Conservation (phyloP, 2,888 invertebrate genomes). For the Nomada ruficornis region DNA sequence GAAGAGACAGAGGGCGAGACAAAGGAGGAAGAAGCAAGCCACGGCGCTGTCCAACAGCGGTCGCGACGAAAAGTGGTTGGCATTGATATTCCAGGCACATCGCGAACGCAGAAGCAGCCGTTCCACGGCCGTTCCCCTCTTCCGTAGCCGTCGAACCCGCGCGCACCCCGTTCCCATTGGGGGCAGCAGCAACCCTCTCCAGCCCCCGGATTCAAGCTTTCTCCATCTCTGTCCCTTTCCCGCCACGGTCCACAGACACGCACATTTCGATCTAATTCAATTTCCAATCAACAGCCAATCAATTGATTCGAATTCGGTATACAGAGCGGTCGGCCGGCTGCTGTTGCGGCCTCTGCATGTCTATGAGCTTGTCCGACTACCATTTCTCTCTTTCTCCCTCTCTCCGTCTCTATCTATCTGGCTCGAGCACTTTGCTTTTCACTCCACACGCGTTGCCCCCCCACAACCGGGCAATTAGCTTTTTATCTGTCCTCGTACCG, state of each 20-base stretch:
- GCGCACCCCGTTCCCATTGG: constrained; percentile 40
- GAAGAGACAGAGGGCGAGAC: not conserved
- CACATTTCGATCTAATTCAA: constrained; percentile 86
- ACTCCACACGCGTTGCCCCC: constrained; percentile 64
- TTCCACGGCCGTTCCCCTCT: constrained; percentile 74
- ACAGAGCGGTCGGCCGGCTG: constrained; percentile 76
- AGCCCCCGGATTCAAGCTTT: constrained; percentile 13
- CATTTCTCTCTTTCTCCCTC: not conserved
- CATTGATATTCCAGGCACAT: constrained; percentile 82
- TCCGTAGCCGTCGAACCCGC: constrained; percentile 52
- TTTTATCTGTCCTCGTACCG: constrained; percentile 71
- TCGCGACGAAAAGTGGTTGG: constrained; percentile 72
- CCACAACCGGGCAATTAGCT: constrained; percentile 76
- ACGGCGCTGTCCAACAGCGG: constrained; percentile 57
- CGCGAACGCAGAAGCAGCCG: constrained; percentile 79
- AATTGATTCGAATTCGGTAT: constrained; percentile 86
- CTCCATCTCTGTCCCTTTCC: constrained; percentile 32
- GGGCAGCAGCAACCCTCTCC: not conserved
- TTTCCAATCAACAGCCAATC: constrained; percentile 87
- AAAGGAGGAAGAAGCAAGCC: constrained; percentile 25
- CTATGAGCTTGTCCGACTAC: constrained; percentile 75
- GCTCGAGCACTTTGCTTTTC: not conserved
- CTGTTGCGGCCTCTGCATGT: constrained; percentile 79
- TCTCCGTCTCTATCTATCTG: no score
- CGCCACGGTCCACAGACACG: constrained; percentile 79